A percentile compares a stretch with the other conserved stretches of the same genome.
phyloP scores from a whole-genome alignment of 1,140 invertebrate species.

The Chironomus striatipennis region DNA sequence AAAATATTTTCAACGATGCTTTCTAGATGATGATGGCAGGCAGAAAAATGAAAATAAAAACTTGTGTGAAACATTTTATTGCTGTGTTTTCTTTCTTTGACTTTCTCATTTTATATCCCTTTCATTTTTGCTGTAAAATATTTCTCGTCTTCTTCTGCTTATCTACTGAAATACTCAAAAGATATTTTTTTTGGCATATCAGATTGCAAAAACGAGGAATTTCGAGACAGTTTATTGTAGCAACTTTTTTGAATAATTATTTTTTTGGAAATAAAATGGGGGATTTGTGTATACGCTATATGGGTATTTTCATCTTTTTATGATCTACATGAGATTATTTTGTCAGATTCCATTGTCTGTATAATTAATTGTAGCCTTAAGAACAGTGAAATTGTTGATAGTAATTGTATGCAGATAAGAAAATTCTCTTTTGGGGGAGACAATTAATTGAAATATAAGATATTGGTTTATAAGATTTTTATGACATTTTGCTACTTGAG shows the following conservation, averaged over 20 bases:
- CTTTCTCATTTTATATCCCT: neutral
- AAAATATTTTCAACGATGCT: too few species aligned
- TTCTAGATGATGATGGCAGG: too few species aligned
- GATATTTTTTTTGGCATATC: too few species aligned
- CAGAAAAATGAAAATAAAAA: neutral
- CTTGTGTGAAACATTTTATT: constrained; percentile 9
- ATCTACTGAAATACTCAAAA: too few species aligned
- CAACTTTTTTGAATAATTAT: neutral
- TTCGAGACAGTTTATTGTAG: too few species aligned
- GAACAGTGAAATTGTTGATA: neutral
- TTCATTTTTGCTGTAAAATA: neutral
- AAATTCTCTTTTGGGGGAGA: neutral
- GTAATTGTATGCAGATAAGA: neutral
- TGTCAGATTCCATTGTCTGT: neutral
- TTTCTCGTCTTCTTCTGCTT: too few species aligned
- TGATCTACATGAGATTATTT: neutral
- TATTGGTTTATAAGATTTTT: too few species aligned
- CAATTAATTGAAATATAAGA: too few species aligned
- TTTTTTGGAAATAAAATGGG: constrained; percentile 3
- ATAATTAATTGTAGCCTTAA: neutral
- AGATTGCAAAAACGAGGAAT: too few species aligned
- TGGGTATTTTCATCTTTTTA: neutral
- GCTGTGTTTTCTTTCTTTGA: neutral
- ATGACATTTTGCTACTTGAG: too few species aligned
- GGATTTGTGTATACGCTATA: neutral